Evolutionary conservation across 2,888 invertebrate genomes (phyloP).

Genomic region (Branchellion lobata): DNA sequence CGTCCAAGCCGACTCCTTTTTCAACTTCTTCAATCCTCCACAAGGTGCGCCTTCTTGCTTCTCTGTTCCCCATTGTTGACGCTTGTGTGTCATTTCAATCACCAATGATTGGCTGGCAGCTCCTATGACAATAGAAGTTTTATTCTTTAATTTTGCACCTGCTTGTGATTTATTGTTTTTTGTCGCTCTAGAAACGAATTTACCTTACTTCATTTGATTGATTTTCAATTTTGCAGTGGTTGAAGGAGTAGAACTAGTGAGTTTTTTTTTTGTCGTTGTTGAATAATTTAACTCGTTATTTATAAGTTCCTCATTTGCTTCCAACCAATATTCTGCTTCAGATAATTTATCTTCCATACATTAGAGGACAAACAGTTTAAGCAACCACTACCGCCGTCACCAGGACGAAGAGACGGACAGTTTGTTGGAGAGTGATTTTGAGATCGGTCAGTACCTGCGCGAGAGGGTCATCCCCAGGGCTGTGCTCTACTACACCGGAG

Average conservation of each 20-base stretch:
- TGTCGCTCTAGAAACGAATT: too few relatives aligned
- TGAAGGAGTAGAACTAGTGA: slow-evolving; percentile 78
- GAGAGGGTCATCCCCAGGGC: slow-evolving; percentile 96
- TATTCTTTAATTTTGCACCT: too few relatives aligned
- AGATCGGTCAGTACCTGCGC: slow-evolving; percentile 95
- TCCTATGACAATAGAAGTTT: background rate
- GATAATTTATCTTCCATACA: too few relatives aligned
- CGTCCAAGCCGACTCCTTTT: slow-evolving; percentile 95
- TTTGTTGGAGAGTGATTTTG: slow-evolving; percentile 88
- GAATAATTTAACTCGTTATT: too few relatives aligned
- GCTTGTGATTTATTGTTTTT: too few relatives aligned
- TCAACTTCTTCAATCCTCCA: slow-evolving; percentile 96
- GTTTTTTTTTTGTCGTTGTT: slow-evolving; percentile 61
- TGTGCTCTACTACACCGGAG: slow-evolving; percentile 92
- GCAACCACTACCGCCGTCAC: too few relatives aligned
- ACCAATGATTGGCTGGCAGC: background rate
- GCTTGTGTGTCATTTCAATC: background rate
- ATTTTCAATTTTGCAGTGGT: slow-evolving; percentile 73
- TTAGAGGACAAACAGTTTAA: too few relatives aligned
- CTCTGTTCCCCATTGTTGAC: background rate
- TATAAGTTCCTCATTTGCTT: too few relatives aligned
- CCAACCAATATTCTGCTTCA: too few relatives aligned
- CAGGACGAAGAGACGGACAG: slow-evolving; percentile 81
- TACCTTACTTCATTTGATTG: too few relatives aligned
- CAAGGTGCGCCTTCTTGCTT: slow-evolving; percentile 53